phyloP scores from a whole-genome alignment of 1,140 invertebrate genomes.

The Meloidogyne hapla region DNA sequence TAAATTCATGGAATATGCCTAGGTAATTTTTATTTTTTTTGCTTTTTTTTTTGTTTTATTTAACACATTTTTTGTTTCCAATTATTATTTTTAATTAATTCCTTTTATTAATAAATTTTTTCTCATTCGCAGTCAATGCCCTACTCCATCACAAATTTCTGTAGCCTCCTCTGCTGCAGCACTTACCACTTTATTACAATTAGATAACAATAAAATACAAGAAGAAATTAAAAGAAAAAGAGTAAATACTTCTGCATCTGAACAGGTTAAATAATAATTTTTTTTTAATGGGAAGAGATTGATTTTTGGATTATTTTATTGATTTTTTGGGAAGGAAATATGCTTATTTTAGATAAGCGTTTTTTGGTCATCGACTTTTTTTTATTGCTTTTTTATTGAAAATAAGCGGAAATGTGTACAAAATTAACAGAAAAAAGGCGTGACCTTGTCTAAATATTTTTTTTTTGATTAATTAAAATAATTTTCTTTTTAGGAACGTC shows the following conservation, averaged over 20 bases:
- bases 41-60: no score
- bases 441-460: not conserved
- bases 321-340: no score
- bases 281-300: no score
- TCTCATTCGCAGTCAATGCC: not conserved
- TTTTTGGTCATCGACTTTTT: no score
- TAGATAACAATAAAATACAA: not conserved
- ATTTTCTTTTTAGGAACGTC: slow-evolving; percentile 26
- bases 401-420: no score
- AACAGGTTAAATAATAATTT: not conserved
- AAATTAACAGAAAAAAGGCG: not conserved
- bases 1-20: slow-evolving; percentile 1
- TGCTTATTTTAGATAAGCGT: no score
- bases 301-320: no score
- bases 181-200: not conserved
- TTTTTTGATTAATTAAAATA: not conserved
- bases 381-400: no score
- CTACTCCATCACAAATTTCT: slow-evolving; percentile 29
- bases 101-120: not conserved
- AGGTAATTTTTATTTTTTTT: not conserved
- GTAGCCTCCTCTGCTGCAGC: slow-evolving; percentile 8
- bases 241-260: not conserved
- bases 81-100: no score
- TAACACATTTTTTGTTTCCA: no score
- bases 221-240: not conserved